These are phyloP conservation scores for Drosophila guanche DNA, from an alignment of 1,140 invertebrate genomes.

Conservation along the genomic window DNA sequence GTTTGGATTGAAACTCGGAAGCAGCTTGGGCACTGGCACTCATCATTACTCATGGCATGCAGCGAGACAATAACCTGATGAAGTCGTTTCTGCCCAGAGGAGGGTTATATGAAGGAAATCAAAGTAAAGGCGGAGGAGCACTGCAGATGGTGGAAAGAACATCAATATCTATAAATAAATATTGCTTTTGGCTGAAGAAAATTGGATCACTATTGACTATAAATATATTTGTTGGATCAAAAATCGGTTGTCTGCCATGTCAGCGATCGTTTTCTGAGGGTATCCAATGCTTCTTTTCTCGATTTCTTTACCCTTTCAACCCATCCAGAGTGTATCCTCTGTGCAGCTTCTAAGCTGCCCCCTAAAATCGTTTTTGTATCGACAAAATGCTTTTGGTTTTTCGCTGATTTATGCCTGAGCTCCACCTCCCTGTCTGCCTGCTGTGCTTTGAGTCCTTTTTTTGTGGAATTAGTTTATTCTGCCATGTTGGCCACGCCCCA, in stretches of 20 bases:
- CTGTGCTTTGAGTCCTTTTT: constrained; percentile 50
- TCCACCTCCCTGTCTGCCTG: constrained; percentile 27
- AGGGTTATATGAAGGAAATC: no score
- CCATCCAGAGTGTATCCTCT: neutral
- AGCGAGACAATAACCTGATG: constrained; percentile 14
- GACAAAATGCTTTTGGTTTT: constrained; percentile 36
- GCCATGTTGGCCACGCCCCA: constrained; percentile 62
- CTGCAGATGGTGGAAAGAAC: no score
- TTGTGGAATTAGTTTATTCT: constrained; percentile 59
- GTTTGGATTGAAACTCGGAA: neutral
- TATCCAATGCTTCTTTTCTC: neutral
- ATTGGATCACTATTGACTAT: no score
- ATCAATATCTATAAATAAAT: no score
- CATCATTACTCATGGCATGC: constrained; percentile 36
- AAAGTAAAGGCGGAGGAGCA: no score
- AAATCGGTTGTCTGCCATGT: no score
- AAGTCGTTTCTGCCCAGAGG: no score
- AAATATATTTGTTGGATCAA: no score
- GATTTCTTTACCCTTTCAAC: neutral
- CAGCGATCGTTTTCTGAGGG: no score
- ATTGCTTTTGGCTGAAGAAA: no score
- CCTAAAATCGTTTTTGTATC: constrained; percentile 22
- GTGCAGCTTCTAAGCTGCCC: neutral
- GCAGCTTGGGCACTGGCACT: neutral
- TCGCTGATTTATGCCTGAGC: constrained; percentile 56